Base-by-base conservation (phyloP, 2,888 invertebrate genomes). In the Pristionchus arcanus region DNA sequence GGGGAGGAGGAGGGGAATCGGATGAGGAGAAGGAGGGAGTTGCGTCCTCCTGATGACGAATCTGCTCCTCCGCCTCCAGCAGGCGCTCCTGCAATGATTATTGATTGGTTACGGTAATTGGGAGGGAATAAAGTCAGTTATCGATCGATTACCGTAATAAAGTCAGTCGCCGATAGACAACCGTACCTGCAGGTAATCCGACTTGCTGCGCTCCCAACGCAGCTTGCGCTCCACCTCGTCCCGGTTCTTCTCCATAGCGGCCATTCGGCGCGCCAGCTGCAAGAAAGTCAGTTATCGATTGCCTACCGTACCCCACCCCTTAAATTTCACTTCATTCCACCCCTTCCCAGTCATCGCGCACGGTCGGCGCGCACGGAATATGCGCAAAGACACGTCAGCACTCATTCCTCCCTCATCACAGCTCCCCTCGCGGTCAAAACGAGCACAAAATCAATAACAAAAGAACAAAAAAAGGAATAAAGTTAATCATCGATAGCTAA, bases 201-300 rank as follows among this genome's bases (percentile, higher is more conserved):
- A 55, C 71, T 55, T 71, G 42, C 55, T 53, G 42, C 74, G 71
- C 74, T 88, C 87, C 34, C 37, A 53, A 16, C 31, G 59, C 49
- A 88, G 87, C 19, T 71, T 59, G 13, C 55, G 28, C 53, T 55
- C 71, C 37, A 88, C 87, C n/a, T 63, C 42, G 55, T 88, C 87
- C 11, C 74, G 87, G 34, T 34, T 53, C 74, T 53, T 63, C 74
- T 88, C 87, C 71, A 88, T 59, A 31, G 21, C 74, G 25, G 55
- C 87, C 87, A 88, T 74, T 0, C 31, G n/a, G 16, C 87, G 87
- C 21, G 87, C 87, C 53, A 88, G n/a, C 87, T 88, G 87, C 31
- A 87, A 16, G n/a, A 42, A 37, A 59, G n/a, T 31, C 87, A 68
- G 28, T 55, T 19, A 66, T 87, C 37, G 53, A 85, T 42, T 7